Evolutionary conservation across 2,797 vertebrate species (phyloP).

Genomic region (Harpagifer antarcticus): DNA sequence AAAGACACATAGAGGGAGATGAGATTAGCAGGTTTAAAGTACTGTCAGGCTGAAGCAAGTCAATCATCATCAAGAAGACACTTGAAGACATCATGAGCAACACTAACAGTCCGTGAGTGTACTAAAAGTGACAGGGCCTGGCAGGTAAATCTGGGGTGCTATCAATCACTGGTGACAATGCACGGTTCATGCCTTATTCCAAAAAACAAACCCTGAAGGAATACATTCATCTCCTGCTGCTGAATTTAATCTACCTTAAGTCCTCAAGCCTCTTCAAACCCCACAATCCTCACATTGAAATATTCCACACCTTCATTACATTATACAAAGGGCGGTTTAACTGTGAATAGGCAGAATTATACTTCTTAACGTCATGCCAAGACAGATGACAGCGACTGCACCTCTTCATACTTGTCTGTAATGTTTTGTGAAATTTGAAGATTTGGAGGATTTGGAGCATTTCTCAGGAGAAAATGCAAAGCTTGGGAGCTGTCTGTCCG

Average conservation of each 20-base stretch:
- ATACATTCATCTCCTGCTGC: conserved; percentile 60
- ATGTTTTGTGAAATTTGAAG: conserved; percentile 32
- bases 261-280: conserved; percentile 61
- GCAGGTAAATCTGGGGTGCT: conserved; percentile 33
- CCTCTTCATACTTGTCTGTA: conserved; percentile 36
- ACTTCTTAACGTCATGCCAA: conserved; percentile 41
- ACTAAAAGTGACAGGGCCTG: conserved; percentile 40
- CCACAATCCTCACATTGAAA: conserved; percentile 44
- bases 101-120: conserved; percentile 31
- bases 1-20: conserved; percentile 1
- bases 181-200: conserved; percentile 51
- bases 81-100: conserved; percentile 33
- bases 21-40: conserved; percentile 40
- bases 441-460: conserved; percentile 41
- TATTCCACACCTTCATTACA: conserved; percentile 61
- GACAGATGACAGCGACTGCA: conserved; percentile 34
- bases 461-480: conserved; percentile 49
- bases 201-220: conserved; percentile 50
- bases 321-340: conserved; percentile 59
- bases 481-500: conserved; percentile 46
- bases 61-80: conserved; percentile 48
- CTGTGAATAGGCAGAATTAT: conserved; percentile 49
- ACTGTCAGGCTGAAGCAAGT: conserved; percentile 31
- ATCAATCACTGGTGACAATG: conserved; percentile 56
- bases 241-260: conserved; percentile 63